Conservation (phyloP, 1,140 invertebrate genomes). For the Diachasmimorpha longicaudata region DNA sequence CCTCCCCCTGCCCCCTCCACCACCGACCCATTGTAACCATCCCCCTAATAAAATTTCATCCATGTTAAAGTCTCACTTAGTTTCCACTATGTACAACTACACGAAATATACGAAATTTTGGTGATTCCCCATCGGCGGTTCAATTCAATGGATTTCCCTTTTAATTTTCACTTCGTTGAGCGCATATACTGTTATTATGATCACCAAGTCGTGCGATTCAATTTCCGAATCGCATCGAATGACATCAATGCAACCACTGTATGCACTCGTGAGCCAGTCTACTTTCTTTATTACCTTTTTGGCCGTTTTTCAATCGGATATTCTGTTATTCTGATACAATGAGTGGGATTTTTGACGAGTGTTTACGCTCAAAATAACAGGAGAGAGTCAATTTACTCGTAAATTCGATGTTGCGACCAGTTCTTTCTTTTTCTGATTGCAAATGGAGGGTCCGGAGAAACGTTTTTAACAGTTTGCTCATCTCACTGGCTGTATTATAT, state of each 20-base stretch:
- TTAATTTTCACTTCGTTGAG: neutral
- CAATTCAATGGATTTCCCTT: constrained; percentile 1
- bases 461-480: no score
- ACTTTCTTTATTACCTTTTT: neutral
- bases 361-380: neutral
- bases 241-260: neutral
- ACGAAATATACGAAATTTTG: neutral
- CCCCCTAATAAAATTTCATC: constrained; percentile 25
- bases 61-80: constrained; percentile 24
- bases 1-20: neutral
- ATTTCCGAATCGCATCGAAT: neutral
- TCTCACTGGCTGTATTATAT: no score
- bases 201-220: constrained; percentile 1
- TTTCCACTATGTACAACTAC: neutral
- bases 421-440: neutral
- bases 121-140: neutral
- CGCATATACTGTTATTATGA: neutral
- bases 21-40: neutral
- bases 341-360: neutral
- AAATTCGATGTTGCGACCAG: neutral
- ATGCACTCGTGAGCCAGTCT: neutral
- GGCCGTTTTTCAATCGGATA: neutral
- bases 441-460: no score
- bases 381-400: no score
- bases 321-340: neutral